Conservation (phyloP, 2,797 vertebrate species). For the Phrynocephalus vlangalii region DNA sequence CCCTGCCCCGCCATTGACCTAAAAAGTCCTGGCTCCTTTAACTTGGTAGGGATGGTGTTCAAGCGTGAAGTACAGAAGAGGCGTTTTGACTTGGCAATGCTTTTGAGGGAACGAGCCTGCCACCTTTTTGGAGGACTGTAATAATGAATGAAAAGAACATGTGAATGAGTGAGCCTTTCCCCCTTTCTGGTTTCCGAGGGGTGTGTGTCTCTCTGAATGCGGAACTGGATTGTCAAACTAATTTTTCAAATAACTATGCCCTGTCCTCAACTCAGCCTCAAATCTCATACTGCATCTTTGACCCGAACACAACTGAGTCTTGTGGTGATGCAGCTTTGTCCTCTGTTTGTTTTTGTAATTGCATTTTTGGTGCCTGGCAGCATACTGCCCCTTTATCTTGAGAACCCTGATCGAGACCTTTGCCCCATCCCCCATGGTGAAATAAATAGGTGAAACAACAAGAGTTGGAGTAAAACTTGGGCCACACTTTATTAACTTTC, state of each 20-base stretch:
- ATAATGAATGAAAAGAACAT: neutral
- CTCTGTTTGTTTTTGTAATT: neutral
- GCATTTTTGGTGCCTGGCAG: neutral
- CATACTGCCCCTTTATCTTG: no score
- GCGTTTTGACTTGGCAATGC: neutral
- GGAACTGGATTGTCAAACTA: neutral
- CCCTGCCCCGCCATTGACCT: neutral
- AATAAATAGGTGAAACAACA: no score
- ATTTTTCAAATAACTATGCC: neutral
- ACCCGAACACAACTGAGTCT: neutral
- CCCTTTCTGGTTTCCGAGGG: neutral
- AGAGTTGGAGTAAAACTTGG: no score
- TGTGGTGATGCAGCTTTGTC: neutral
- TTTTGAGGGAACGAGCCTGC: neutral
- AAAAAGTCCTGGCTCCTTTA: neutral
- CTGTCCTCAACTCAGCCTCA: constrained; percentile 2
- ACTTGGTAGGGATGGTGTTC: neutral
- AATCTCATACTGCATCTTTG: neutral
- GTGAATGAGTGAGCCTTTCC: neutral
- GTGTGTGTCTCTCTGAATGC: neutral
- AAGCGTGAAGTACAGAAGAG: neutral
- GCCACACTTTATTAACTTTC: no score
- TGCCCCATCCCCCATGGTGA: no score
- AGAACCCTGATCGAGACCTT: no score
- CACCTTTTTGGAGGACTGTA: neutral